phyloP scores from a whole-genome alignment of 30 jellyfish, hydroid and myxozoan species.

The Rhopilema esculentum region DNA sequence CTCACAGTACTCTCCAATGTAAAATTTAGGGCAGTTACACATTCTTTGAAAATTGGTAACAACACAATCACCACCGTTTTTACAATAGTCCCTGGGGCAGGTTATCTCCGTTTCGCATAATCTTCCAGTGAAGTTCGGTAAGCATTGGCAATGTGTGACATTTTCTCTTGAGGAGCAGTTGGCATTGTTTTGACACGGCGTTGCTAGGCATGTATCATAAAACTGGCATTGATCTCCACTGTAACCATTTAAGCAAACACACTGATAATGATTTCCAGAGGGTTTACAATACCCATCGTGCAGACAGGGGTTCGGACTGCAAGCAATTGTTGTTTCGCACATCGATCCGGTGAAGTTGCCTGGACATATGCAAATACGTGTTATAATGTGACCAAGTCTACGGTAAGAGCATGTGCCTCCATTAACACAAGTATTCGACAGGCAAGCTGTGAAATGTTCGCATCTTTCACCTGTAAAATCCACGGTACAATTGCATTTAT shows the following conservation, averaged over 20 bases:
- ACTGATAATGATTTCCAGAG: not conserved
- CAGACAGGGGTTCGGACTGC: constrained; percentile 18
- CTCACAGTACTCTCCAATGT: constrained; percentile 48
- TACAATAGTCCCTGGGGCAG: constrained; percentile 22
- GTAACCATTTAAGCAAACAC: constrained; percentile 5
- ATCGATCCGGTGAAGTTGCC: not conserved
- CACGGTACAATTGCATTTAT: not conserved
- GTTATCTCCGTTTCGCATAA: constrained; percentile 16
- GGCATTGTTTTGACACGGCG: constrained; percentile 28
- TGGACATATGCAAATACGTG: constrained; percentile 19
- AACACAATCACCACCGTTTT: constrained; percentile 21
- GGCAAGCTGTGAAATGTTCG: not conserved
- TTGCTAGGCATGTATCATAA: constrained; percentile 9
- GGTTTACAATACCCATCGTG: constrained; percentile 18
- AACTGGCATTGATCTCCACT: constrained; percentile 19
- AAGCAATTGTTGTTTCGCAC: constrained; percentile 1
- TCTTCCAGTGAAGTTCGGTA: constrained; percentile 24
- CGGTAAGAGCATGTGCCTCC: not conserved
- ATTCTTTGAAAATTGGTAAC: not conserved
- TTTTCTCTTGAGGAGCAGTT: not conserved
- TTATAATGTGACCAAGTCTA: not conserved
- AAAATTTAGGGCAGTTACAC: constrained; percentile 14
- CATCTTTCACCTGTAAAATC: not conserved
- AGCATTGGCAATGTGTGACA: constrained; percentile 7
- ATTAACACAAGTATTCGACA: constrained; percentile 1